Percentiles rank a stretch among this genome's conserved stretches.
These are phyloP conservation scores for Zosterops hypoxanthus DNA, from an alignment of 2,113 vertebrate species.

Conservation along the genomic window DNA sequence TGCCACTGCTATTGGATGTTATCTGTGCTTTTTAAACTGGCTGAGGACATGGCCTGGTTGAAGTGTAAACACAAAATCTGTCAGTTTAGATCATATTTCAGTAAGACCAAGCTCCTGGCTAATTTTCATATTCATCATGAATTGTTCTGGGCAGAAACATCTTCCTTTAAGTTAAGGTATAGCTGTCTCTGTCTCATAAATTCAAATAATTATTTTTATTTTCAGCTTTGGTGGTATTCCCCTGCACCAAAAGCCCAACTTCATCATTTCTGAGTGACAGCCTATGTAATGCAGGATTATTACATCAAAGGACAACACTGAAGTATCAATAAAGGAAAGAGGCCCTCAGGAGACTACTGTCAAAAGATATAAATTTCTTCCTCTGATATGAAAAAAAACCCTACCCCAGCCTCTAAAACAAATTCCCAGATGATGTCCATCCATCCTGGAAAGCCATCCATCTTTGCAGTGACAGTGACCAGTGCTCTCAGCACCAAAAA, in stretches of 20 bases:
- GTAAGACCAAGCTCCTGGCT: neutral
- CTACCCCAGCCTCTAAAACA: neutral
- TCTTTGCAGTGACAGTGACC: neutral
- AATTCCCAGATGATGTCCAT: neutral
- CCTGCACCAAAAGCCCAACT: neutral
- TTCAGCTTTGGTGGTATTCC: neutral
- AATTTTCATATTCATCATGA: neutral
- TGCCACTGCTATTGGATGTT: neutral
- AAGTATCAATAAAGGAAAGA: constrained; percentile 38
- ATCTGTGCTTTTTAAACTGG: neutral
- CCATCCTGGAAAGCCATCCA: neutral
- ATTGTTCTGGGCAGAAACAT: neutral
- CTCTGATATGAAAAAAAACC: neutral
- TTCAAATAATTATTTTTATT: neutral
- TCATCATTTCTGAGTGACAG: constrained; percentile 29
- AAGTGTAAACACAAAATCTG: neutral
- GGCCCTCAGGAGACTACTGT: constrained; percentile 14
- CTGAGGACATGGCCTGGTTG: neutral
- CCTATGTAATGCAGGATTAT: constrained; percentile 18
- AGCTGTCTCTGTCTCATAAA: neutral
- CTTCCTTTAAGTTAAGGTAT: neutral
- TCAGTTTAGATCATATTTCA: neutral
- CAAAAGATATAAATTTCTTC: constrained; percentile 39
- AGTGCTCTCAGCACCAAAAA: neutral
- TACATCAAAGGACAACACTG: constrained; percentile 17